Evolutionary conservation across 1,140 invertebrate species (phyloP), one percentile per base, ranked within the genome.

Genomic region (Drosophila lacertosa): DNA sequence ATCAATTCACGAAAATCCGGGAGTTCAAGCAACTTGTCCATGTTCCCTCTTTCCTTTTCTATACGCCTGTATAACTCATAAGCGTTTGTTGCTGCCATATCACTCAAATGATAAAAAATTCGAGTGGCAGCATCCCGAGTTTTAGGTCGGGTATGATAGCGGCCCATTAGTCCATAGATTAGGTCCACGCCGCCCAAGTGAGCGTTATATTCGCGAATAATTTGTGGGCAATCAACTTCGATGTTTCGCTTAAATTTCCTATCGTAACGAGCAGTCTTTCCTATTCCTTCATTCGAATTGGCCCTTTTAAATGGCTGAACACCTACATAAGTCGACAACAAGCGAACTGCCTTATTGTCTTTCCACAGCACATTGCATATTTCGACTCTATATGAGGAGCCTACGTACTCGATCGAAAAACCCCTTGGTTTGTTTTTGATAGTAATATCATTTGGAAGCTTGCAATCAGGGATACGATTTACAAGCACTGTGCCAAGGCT

Each of bases 131-230:
- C 92, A 74, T 92, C 90, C 74, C 84, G 81, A 63, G 79, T 91
- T 83, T 90, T 92, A 24, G 92, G 81, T 70, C 54, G 72, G 29
- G 92, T 91, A 71, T 86, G 74, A 77, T 93, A 92, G 44, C 90
- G 78, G 15, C 89, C 90, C 63, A 92, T 89, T 32, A 92, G 74
- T 40, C 73, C 89, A 70, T 92, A 91, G 64, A 89, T 83, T 51
- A n/a, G n/a, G n/a, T n/a, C n/a, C n/a, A n/a, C n/a, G n/a, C n/a
- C n/a, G n/a, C n/a, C n/a, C n/a, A n/a, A 92, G 75, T 92, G 89
- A 55, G 62, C 77, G 81, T 93, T 93, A 74, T 93, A 93, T 54
- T 90, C 89, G 42, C 74, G 73, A 13, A 93, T 88, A 48, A 92
- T 89, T 72, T 92, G 77, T 51, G 92, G 91, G 73, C 91, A 91